A percentile compares a stretch with the other conserved stretches of the same genome.
Evolutionary conservation across 2,888 invertebrate species (phyloP).

Genomic region (Isotomurus palustris): DNA sequence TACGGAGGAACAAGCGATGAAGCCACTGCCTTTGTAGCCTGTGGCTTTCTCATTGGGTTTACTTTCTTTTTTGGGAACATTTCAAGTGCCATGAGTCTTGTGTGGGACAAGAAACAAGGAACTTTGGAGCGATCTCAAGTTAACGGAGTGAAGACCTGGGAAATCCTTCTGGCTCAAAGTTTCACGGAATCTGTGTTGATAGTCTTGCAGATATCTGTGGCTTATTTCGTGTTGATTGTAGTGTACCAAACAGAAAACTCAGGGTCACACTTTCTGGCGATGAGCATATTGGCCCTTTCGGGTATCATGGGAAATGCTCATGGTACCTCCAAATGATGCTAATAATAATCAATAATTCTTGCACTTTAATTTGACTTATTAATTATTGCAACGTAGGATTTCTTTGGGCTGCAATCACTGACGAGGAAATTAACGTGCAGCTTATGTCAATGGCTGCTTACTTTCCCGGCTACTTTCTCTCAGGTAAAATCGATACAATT

Average conservation of each 20-base stretch:
- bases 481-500: too few relatives aligned
- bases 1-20: constrained; percentile 83
- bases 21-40: too few relatives aligned
- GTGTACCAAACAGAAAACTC: constrained; percentile 23
- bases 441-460: constrained; percentile 53
- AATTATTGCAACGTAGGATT: constrained; percentile 68
- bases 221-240: constrained; percentile 22
- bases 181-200: constrained; percentile 27
- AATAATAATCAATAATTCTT: too few relatives aligned
- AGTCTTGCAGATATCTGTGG: constrained; percentile 26
- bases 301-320: too few relatives aligned
- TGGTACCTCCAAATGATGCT: too few relatives aligned
- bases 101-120: constrained; percentile 30
- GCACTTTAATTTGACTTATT: neutral
- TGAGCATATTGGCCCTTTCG: neutral
- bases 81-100: constrained; percentile 22
- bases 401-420: constrained; percentile 86
- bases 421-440: constrained; percentile 85
- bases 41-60: constrained; percentile 53
- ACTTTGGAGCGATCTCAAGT: constrained; percentile 25
- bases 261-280: constrained; percentile 9
- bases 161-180: constrained; percentile 25
- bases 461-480: constrained; percentile 33
- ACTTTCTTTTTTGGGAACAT: constrained; percentile 27
- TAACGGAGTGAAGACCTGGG: constrained; percentile 28